These are phyloP conservation scores for Xiphydria camelus DNA, from an alignment of 2,888 invertebrate species.

Conservation along the genomic window DNA sequence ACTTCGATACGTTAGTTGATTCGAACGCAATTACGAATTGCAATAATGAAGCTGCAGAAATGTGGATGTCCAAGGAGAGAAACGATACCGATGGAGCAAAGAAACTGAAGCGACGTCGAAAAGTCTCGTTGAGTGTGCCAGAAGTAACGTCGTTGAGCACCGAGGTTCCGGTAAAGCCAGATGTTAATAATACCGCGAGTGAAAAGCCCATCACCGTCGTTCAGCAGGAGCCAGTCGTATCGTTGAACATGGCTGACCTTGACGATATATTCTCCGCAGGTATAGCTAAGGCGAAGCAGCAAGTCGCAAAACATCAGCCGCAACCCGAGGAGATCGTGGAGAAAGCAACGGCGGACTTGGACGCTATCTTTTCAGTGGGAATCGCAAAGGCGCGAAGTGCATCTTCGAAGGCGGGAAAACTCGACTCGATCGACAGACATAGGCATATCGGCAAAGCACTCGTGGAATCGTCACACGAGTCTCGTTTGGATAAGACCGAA, in stretches of 20 bases:
- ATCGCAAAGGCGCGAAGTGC: background rate
- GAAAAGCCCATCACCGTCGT: background rate
- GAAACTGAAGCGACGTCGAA: no score
- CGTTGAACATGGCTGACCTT: constrained; percentile 28
- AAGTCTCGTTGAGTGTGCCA: no score
- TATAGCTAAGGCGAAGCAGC: constrained; percentile 23
- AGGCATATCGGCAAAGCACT: no score
- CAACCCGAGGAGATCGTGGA: constrained; percentile 1
- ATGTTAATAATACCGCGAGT: background rate
- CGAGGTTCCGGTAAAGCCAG: background rate
- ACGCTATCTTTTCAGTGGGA: background rate
- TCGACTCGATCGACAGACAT: no score
- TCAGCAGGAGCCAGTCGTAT: constrained; percentile 2
- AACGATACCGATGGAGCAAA: background rate
- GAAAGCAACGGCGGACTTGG: constrained; percentile 6
- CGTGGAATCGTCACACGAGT: no score
- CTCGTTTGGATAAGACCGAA: constrained; percentile 22
- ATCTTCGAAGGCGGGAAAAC: background rate
- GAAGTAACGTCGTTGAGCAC: no score
- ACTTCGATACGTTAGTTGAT: background rate
- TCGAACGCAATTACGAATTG: no score
- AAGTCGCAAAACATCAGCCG: background rate
- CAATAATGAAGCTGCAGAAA: background rate
- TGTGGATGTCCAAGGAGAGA: background rate
- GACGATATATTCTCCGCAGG: constrained; percentile 44